These are phyloP conservation scores for Tetragnatha montana DNA, from an alignment of 2,888 invertebrate species.

Conservation along the genomic window DNA sequence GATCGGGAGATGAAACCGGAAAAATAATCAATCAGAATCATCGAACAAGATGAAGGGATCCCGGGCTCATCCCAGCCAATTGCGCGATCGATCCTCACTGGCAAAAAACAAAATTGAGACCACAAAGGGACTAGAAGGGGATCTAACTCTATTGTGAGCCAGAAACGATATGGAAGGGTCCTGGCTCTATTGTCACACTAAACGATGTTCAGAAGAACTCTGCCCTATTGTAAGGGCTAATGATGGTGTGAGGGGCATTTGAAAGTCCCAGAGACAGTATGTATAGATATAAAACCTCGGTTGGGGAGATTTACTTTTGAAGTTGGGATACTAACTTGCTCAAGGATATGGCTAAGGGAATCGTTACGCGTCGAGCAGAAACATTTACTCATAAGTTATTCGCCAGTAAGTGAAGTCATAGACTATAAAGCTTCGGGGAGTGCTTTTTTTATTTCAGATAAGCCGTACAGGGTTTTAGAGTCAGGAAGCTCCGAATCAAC, in stretches of 20 bases:
- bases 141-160: slow-evolving; percentile 30
- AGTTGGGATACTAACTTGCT: not conserved
- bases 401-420: not conserved
- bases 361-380: not conserved
- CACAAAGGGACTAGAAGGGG: slow-evolving; percentile 26
- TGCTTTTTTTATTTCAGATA: slow-evolving; percentile 11
- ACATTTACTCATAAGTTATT: slow-evolving; percentile 13
- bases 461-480: not conserved
- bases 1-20: not conserved
- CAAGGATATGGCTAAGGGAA: not conserved
- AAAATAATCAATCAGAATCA: slow-evolving; percentile 30
- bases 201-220: slow-evolving; percentile 32
- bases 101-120: slow-evolving; percentile 38
- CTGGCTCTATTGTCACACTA: slow-evolving; percentile 26
- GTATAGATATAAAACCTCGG: not conserved
- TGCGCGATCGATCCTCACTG: slow-evolving; percentile 13
- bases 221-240: slow-evolving; percentile 25
- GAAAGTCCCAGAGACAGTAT: not conserved
- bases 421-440: not conserved
- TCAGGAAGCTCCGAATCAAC: not conserved
- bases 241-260: slow-evolving; percentile 17
- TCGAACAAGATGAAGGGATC: not conserved
- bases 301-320: slow-evolving; percentile 5
- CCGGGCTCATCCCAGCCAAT: not conserved
- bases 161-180: slow-evolving; percentile 10